Conservation (phyloP, 2,888 invertebrate species). For the Melanargia galathea region DNA sequence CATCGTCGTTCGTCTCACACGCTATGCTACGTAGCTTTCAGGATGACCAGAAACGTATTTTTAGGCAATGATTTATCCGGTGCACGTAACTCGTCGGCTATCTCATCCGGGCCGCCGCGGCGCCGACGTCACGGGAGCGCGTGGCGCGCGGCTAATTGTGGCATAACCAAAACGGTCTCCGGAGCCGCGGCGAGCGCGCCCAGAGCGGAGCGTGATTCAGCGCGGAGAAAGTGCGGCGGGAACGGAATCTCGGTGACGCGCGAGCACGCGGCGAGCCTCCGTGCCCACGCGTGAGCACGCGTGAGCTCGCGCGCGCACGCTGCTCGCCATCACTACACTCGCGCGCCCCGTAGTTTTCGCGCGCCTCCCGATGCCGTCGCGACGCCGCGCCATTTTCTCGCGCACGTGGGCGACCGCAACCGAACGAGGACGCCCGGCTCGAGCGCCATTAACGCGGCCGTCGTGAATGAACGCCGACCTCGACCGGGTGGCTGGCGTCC, state of each 20-base stretch:
- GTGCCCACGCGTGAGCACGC: constrained; percentile 57
- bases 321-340: constrained; percentile 68
- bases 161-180: constrained; percentile 76
- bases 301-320: constrained; percentile 58
- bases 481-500: constrained; percentile 75
- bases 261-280: constrained; percentile 69
- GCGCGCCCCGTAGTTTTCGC: constrained; percentile 77
- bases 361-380: constrained; percentile 75
- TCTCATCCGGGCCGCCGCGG: constrained; percentile 59
- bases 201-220: constrained; percentile 73
- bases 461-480: constrained; percentile 80
- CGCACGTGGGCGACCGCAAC: constrained; percentile 79
- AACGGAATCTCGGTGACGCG: constrained; percentile 51
- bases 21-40: constrained; percentile 58
- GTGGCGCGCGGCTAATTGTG: constrained; percentile 74
- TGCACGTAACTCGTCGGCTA: constrained; percentile 70
- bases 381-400: constrained; percentile 81
- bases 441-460: constrained; percentile 77
- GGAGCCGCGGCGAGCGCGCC: constrained; percentile 57
- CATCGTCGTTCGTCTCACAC: constrained; percentile 38
- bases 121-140: constrained; percentile 73
- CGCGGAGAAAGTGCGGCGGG: constrained; percentile 52
- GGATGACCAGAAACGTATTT: constrained; percentile 67
- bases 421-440: constrained; percentile 69
- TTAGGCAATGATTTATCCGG: constrained; percentile 69